Percentiles rank a stretch among this genome's conserved stretches.
Evolutionary conservation across 2,113 vertebrate genomes (phyloP).

Genomic region (Cnemophilus loriae): DNA sequence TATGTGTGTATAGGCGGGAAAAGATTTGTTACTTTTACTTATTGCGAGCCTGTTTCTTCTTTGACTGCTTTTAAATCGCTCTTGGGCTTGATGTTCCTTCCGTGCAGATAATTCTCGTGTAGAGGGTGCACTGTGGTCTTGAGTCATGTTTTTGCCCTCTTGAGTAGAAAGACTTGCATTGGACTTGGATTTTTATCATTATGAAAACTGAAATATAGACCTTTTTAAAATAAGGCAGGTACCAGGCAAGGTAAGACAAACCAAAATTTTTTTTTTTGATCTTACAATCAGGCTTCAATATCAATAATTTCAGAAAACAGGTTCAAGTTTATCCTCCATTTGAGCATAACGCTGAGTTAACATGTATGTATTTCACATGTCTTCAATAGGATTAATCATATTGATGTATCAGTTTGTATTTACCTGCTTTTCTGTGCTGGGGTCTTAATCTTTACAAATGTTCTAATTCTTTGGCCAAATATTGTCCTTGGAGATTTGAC

Average conservation of each 20-base stretch:
- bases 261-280: not conserved
- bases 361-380: not conserved
- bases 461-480: not conserved
- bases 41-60: not conserved
- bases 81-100: not conserved
- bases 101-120: not conserved
- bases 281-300: not conserved
- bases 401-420: not conserved
- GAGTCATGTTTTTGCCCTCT: not conserved
- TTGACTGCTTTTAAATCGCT: not conserved
- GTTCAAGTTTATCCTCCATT: not conserved
- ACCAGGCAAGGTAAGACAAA: slow-evolving; percentile 40
- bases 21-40: slow-evolving; percentile 16
- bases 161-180: not conserved
- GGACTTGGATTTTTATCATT: slow-evolving; percentile 22
- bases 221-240: slow-evolving; percentile 33
- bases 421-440: not conserved
- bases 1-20: slow-evolving; percentile 26
- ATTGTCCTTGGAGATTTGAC: not conserved
- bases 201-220: not conserved
- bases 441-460: not conserved
- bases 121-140: not conserved
- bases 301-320: not conserved
- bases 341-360: not conserved
- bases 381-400: not conserved